A percentile compares a stretch with the other conserved stretches of the same genome.
Evolutionary conservation across 2,113 vertebrate genomes (phyloP).

Genomic region (Echinops telfairi): DNA sequence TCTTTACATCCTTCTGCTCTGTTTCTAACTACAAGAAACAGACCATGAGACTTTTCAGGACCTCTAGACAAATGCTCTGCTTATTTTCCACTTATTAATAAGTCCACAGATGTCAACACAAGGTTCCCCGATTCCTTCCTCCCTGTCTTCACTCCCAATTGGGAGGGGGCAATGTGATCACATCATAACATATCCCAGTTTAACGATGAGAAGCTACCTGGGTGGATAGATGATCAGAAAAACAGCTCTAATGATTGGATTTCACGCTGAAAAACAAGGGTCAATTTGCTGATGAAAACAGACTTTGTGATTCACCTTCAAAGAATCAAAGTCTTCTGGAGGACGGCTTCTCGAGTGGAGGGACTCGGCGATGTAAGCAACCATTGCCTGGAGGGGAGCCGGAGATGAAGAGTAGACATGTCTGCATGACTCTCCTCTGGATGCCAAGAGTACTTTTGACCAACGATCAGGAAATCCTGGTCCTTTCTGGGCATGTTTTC

Average conservation of each 20-base stretch:
- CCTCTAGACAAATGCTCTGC: not conserved
- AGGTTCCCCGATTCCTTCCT: not conserved
- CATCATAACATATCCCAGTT: not conserved
- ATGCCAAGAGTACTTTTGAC: not conserved
- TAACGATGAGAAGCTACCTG: not conserved
- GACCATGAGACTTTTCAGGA: not conserved
- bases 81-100: not conserved
- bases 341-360: not conserved
- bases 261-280: not conserved
- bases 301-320: constrained; percentile 12
- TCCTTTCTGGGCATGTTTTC: not conserved
- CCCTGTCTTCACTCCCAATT: not conserved
- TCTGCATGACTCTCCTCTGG: not conserved
- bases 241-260: not conserved
- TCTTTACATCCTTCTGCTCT: constrained; percentile 20
- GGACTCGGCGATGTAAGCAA: not conserved
- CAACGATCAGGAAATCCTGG: not conserved
- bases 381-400: not conserved
- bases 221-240: not conserved
- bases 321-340: not conserved
- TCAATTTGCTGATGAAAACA: not conserved
- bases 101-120: not conserved
- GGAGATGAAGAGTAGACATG: not conserved
- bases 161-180: not conserved
- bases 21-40: not conserved